phyloP scores from a whole-genome alignment of 1,140 invertebrate species.

The Gyrodactylus salaris region DNA sequence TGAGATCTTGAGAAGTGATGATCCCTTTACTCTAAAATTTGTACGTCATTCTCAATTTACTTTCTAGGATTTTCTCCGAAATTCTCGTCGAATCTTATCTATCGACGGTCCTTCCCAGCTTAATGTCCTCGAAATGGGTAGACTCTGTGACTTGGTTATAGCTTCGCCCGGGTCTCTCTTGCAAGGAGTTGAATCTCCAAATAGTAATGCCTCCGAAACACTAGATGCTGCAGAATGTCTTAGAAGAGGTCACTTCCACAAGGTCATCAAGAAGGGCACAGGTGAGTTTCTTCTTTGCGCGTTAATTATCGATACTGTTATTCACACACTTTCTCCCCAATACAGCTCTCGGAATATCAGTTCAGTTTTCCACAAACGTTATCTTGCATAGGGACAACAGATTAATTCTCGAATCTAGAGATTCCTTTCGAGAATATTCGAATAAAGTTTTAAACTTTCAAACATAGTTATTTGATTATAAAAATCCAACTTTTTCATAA shows the following conservation, averaged over 20 bases:
- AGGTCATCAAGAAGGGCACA: not conserved
- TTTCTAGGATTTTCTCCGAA: not conserved
- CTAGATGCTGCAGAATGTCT: not conserved
- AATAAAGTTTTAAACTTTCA: too few relatives aligned
- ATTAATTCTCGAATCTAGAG: too few relatives aligned
- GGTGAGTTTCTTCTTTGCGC: not conserved
- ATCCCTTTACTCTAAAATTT: not conserved
- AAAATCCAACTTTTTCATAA: too few relatives aligned
- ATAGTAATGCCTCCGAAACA: too few relatives aligned
- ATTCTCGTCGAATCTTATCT: not conserved
- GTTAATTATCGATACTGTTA: not conserved
- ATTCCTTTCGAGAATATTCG: too few relatives aligned
- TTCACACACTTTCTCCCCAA: not conserved
- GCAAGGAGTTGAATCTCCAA: too few relatives aligned
- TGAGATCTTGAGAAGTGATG: not conserved
- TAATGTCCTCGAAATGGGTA: not conserved
- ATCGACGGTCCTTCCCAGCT: not conserved
- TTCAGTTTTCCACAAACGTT: not conserved
- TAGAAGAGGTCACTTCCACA: not conserved
- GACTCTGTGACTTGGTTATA: not conserved
- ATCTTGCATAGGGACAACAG: too few relatives aligned
- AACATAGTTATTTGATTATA: too few relatives aligned
- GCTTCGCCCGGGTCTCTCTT: not conserved
- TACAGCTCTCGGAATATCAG: not conserved
- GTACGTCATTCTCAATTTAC: not conserved